Evolutionary conservation across 2,113 vertebrate genomes (phyloP).

Genomic region (Lepus americanus): DNA sequence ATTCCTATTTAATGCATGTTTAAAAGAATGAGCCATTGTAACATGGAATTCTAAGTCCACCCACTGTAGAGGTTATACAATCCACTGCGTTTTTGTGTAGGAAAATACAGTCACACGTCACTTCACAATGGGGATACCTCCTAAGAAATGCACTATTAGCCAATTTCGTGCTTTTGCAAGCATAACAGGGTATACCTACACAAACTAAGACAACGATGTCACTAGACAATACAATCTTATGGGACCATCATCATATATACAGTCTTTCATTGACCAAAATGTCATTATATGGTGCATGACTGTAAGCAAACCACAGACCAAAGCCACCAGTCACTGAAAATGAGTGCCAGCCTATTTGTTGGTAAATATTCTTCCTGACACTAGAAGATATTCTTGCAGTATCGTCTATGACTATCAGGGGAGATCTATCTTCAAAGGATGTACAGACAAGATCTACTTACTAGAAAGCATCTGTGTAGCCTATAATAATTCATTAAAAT

Average conservation of each 20-base stretch:
- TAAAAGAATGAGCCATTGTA: conserved; percentile 33
- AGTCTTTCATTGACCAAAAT: no score
- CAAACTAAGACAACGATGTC: no score
- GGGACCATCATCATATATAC: no score
- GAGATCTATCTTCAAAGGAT: not conserved
- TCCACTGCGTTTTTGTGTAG: conserved; percentile 52
- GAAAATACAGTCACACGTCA: not conserved
- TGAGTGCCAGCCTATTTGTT: conserved; percentile 27
- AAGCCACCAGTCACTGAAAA: conserved; percentile 41
- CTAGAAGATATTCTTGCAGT: conserved; percentile 9
- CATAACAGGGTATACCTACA: no score
- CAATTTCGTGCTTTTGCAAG: no score
- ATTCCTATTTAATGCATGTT: conserved; percentile 38
- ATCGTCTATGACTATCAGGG: conserved; percentile 4
- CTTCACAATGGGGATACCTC: no score
- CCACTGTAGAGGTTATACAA: conserved; percentile 55
- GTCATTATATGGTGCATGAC: no score
- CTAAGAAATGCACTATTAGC: no score
- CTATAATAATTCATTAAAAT: not conserved
- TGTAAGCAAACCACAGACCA: conserved; percentile 46
- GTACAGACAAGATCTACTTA: not conserved
- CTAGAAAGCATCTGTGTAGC: not conserved
- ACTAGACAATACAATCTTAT: no score
- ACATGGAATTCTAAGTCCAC: conserved; percentile 56
- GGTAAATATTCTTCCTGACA: conserved; percentile 60